Conservation (phyloP, 2,888 invertebrate species). For the Entomobrya proxima region DNA sequence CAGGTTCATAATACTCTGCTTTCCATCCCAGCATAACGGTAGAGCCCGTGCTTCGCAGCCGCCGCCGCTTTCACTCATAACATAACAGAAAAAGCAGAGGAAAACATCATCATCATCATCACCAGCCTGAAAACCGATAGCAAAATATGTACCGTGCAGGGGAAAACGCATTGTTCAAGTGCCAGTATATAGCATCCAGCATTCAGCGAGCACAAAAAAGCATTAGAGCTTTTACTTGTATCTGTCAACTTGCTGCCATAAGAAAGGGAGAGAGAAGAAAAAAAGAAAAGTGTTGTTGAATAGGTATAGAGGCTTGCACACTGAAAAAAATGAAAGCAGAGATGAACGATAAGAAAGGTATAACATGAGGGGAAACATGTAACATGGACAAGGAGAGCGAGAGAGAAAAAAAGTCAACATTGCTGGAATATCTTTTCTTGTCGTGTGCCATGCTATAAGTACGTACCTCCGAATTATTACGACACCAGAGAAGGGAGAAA, state of each 20-base stretch:
- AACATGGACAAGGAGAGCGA: neutral
- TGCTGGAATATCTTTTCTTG: neutral
- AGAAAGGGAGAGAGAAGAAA: too few relatives aligned
- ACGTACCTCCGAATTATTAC: slow-evolving; percentile 46
- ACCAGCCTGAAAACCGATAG: neutral
- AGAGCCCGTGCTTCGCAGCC: neutral
- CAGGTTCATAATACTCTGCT: slow-evolving; percentile 26
- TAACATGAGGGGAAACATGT: too few relatives aligned
- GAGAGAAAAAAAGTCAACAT: slow-evolving; percentile 13
- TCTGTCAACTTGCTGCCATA: slow-evolving; percentile 30
- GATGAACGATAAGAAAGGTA: slow-evolving; percentile 6
- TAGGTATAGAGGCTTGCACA: neutral
- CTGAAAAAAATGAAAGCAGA: neutral
- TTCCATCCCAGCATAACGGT: neutral
- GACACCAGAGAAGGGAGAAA: slow-evolving; percentile 14
- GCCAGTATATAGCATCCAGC: neutral
- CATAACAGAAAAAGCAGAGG: neutral
- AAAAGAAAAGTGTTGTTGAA: neutral
- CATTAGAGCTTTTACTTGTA: neutral
- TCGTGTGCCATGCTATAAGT: neutral
- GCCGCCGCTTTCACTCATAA: neutral
- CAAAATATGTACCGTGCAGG: too few relatives aligned
- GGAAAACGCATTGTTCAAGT: neutral
- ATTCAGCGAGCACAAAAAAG: neutral
- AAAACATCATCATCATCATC: neutral